Percentiles rank a stretch among this genome's conserved stretches.
Conservation (phyloP, 2,797 vertebrate species). For the Nothura maculosa region DNA sequence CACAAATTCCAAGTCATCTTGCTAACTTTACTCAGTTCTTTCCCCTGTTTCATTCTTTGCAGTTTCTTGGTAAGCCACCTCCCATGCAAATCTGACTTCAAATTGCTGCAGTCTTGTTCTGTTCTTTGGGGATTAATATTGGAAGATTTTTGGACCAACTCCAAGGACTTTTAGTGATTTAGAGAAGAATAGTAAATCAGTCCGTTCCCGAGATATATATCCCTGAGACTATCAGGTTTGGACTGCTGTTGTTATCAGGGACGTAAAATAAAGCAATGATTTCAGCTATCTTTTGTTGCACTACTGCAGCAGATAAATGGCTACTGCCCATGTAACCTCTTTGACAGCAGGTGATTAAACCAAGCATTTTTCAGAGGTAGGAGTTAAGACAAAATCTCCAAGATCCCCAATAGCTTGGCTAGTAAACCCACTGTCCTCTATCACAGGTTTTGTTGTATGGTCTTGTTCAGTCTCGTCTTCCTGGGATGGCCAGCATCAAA, state of each 20-base stretch:
- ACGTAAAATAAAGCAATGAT: background rate
- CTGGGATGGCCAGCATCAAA: background rate
- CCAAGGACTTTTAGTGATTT: background rate
- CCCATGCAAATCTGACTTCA: background rate
- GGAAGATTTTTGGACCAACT: background rate
- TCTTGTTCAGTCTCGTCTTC: background rate
- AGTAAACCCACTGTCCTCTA: background rate
- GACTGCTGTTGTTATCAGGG: background rate
- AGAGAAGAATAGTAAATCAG: background rate
- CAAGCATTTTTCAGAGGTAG: background rate
- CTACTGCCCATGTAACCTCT: background rate
- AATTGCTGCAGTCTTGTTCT: background rate
- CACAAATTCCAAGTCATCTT: background rate
- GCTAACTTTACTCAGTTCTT: background rate
- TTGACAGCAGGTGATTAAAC: background rate
- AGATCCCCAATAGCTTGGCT: background rate
- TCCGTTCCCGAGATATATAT: background rate
- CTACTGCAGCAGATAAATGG: background rate
- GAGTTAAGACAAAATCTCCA: background rate
- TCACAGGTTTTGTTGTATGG: background rate
- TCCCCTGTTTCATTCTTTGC: background rate
- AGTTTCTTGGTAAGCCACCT: background rate
- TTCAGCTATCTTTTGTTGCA: background rate
- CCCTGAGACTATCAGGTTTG: fast-evolving
- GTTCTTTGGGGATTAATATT: background rate